Conservation (phyloP, 2,888 invertebrate genomes). For the Trissolcus brochymenae region DNA sequence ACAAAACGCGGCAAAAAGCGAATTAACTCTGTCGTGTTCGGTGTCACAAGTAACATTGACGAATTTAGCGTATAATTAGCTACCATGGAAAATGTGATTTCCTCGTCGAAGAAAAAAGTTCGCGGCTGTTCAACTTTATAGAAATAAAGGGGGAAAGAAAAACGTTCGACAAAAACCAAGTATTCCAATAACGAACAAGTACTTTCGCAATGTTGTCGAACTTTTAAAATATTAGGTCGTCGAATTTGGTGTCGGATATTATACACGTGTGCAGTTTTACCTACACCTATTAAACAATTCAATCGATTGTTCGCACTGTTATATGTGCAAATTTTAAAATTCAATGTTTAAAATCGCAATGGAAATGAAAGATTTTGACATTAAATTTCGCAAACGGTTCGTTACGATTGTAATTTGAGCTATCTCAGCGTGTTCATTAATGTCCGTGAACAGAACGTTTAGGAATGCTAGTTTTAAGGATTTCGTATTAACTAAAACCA, state of each 20-base stretch:
- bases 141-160: neutral
- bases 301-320: too few relatives aligned
- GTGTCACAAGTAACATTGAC: slow-evolving; percentile 51
- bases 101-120: slow-evolving; percentile 20
- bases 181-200: slow-evolving; percentile 10
- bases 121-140: slow-evolving; percentile 9
- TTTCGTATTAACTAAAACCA: slow-evolving; percentile 16
- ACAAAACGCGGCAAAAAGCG: slow-evolving; percentile 49
- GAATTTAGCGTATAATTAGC: slow-evolving; percentile 48
- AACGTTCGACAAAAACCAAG: neutral
- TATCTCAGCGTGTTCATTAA: slow-evolving; percentile 7
- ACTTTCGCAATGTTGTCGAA: neutral
- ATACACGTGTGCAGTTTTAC: too few relatives aligned
- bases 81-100: slow-evolving; percentile 25
- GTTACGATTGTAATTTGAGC: slow-evolving; percentile 17
- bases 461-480: slow-evolving; percentile 20
- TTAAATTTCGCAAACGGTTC: too few relatives aligned
- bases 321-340: too few relatives aligned
- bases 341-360: too few relatives aligned
- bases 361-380: too few relatives aligned
- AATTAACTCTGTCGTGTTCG: slow-evolving; percentile 52
- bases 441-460: slow-evolving; percentile 4
- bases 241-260: too few relatives aligned
- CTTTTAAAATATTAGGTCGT: too few relatives aligned
- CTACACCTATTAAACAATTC: too few relatives aligned